Evolutionary conservation across 2,113 vertebrate species (phyloP), one percentile per base, ranked within the genome.

Genomic region (Podarcis cretensis): DNA sequence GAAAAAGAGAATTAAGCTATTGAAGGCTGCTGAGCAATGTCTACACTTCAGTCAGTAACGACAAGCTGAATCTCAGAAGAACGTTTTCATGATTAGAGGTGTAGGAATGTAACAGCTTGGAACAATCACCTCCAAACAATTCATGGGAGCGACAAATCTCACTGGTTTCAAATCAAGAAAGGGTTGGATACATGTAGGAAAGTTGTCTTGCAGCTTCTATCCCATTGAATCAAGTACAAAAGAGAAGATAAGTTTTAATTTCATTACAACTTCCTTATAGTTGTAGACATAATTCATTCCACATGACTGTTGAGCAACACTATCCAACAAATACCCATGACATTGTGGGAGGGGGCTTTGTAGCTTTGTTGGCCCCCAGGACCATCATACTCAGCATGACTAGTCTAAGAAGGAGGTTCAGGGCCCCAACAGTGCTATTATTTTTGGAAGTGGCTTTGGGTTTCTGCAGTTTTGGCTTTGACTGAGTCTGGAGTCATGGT

Each of bases 391-490:
- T 87, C 96, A 95, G 96, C 94, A 91, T 93, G 95, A 94, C 89
- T 90, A 94, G 92, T 79, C 85, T 91, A 88, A 83, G 54, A 92
- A 96, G 83, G 94, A 96, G 92, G 93, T 95, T 96, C 94, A 95
- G 95, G 93, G 91, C 89, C 95, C 90, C 95, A 85, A 95, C 94
- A 92, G 93, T 93, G 89, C 88, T 97, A 96, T 97, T 97, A 96
- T 97, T 97, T 96, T 98, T 97, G 97, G 97, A 97, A 96, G 96
- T 95, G 92, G 74, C 88, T 76, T 91, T 94, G 87, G 37, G 89
- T 97, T 97, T 97, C 95, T 96, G 94, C 89, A 97, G 95, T 92
- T 96, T 96, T 97, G 97, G 95, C 96, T 96, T 94, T 93, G 94
- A 94, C 81, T 86, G 91, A 95, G 95, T 96, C 96, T 7, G 89